phyloP scores from a whole-genome alignment of 2,888 invertebrate genomes.

The Meloe dianella region DNA sequence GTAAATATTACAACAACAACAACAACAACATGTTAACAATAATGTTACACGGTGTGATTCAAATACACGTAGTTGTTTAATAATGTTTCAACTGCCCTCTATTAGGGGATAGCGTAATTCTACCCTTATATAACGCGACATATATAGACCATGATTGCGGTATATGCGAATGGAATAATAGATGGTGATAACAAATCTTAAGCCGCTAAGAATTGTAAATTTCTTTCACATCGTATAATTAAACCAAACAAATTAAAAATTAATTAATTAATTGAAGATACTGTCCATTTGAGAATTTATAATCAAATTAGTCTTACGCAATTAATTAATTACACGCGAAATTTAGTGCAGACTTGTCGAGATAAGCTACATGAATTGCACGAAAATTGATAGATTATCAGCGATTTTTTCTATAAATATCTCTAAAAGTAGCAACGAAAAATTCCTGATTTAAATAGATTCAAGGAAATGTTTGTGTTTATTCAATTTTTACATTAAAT shows the following conservation, averaged over 20 bases:
- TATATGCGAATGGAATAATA: neutral
- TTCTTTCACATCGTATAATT: neutral
- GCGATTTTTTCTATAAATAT: too few relatives aligned
- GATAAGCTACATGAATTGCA: neutral
- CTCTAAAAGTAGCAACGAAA: too few relatives aligned
- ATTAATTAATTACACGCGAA: neutral
- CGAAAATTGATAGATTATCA: too few relatives aligned
- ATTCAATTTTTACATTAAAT: too few relatives aligned
- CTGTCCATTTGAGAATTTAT: neutral
- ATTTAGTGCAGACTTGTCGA: neutral
- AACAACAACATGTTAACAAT: neutral
- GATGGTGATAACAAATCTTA: neutral
- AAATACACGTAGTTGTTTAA: too few relatives aligned
- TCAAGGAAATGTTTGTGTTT: too few relatives aligned
- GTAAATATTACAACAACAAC: slow-evolving; percentile 1
- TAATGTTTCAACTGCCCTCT: slow-evolving; percentile 3
- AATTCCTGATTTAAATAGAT: too few relatives aligned
- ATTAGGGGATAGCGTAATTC: neutral
- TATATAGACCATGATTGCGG: neutral
- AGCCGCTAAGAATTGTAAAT: neutral
- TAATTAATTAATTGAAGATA: slow-evolving; percentile 1
- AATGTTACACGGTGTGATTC: too few relatives aligned
- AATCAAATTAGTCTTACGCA: neutral
- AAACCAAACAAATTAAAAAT: neutral
- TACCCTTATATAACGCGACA: neutral